Base-by-base conservation (phyloP, 1,140 invertebrate species). In the Adoxophyes honmai region DNA sequence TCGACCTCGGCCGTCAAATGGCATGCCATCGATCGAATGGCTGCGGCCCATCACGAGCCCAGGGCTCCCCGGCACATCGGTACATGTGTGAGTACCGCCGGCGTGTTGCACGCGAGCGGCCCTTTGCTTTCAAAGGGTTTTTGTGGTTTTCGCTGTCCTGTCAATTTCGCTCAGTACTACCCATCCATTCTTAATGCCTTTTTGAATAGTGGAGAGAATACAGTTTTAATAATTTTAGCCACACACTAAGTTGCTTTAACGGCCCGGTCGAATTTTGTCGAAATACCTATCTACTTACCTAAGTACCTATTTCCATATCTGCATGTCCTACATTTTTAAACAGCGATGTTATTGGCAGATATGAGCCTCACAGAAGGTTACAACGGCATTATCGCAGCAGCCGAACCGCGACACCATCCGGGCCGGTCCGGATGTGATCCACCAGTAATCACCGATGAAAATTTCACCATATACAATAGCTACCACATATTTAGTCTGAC, bases 1-100 rank as follows among this genome's bases (percentile, higher is more conserved):
- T 70, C 84, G 81, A 87, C 84, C 84, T 87, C 84, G 81, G 84
- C 84, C 84, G 76, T 82, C 84, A 86, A 87, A 84, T 78, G 71
- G 67, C 69, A 73, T 61, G 57, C 60, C 73, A 84, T 88, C 82
- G 84, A 86, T 85, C 76, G 79, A 58, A 69, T 60, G 64, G 61
- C 66, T 69, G 68, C 62, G 64, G 73, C 69, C 68, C 73, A 81
- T 75, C 80, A 81, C 75, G 74, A 69, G 70, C 69, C 64, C 51
- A 48, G 38, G 55, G 55, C 35, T n/a, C n/a, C n/a, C n/a, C 37
- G 21, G 21, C 35, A n/a, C n/a, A n/a, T n/a, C n/a, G 4, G 48
- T 35, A 34, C 33, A 28, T 28, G 15, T 11, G 53, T 44, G 16
- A n/a, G 42, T 48, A 48, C 10, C 16, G 28, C 33, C 15, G 15